Base-by-base conservation (phyloP, 2,888 invertebrate species). In the Lacanobia oleracea region DNA sequence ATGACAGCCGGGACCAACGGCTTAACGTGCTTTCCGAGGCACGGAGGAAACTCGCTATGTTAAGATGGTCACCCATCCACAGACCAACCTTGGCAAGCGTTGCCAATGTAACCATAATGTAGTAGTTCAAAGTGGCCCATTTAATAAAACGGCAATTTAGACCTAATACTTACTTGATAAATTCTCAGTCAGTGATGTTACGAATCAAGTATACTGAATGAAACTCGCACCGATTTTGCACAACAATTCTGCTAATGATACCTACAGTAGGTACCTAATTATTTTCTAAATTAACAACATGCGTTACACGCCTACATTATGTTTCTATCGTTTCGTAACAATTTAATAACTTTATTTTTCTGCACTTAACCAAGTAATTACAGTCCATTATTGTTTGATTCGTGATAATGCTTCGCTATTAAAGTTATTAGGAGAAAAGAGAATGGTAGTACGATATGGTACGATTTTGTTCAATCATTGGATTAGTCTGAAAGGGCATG, bases 301-400 rank as follows among this genome's bases (percentile, higher is more conserved):
- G 2, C 62, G 65, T 51, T 67, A 64, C 37, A 67, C 50, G 40
- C 21, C 54, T 48, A 18, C 27, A 56, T 50, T 68, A 18, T 48
- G 56, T 72, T 50, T 43, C 12, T n/a, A 33, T n/a, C 27, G 51
- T 73, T 23, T 56, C 27, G 70, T 50, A 82, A 83, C 18, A 37
- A 37, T 23, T 27, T 83, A 76, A 76, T 65, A 72, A 67, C 56
- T 60, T 54, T 57, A 77, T 71, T 84, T 68, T 62, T 63, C 37
- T 73, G 50, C 53, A 66, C 53, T 60, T 45, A 69, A 67, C 33
- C 23, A 40, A 74, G 51, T 79, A 40, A 72, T 73, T 67, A 63
- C 8, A 43, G 33, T 0, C 27, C 64, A 77, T 83, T 80, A 83
- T 65, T 63, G 56, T 72, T 33, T 33, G 61, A 71, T 70, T 73